phyloP scores from a whole-genome alignment of 1,140 invertebrate species.

The Habropoda laboriosa region DNA sequence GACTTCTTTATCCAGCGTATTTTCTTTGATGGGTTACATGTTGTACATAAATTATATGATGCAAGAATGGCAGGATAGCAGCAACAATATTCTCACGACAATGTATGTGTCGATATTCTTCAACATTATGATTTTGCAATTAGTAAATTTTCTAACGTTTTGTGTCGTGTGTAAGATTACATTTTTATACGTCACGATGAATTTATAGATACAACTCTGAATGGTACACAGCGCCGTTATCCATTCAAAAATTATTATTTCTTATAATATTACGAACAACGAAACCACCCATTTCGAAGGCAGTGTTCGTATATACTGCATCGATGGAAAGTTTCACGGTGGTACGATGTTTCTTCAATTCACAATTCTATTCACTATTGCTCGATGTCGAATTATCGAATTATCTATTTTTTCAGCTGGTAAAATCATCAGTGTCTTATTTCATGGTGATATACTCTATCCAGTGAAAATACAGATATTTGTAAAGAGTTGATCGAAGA shows the following conservation, averaged over 20 bases:
- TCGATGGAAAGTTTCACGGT: constrained; percentile 49
- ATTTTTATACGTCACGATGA: neutral
- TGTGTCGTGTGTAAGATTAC: neutral
- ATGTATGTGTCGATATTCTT: neutral
- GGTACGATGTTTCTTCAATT: constrained; percentile 19
- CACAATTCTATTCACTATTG: no score
- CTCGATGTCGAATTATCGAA: no score
- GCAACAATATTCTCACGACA: neutral
- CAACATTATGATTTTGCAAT: neutral
- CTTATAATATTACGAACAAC: constrained; percentile 48
- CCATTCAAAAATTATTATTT: constrained; percentile 48
- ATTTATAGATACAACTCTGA: constrained; percentile 38
- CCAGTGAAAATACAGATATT: neutral
- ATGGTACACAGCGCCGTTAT: constrained; percentile 45
- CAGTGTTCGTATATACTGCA: constrained; percentile 32
- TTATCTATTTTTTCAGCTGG: constrained; percentile 30
- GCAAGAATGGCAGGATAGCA: neutral
- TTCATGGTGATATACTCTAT: constrained; percentile 30
- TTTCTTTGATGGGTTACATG: neutral
- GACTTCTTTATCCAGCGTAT: neutral
- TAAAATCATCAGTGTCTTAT: constrained; percentile 18
- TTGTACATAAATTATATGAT: neutral
- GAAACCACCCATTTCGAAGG: constrained; percentile 12
- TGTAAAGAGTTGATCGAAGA: no score
- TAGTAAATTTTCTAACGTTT: neutral